These are phyloP conservation scores for Himantopus leucocephalus DNA, from an alignment of 2,113 vertebrate genomes.

Conservation along the genomic window DNA sequence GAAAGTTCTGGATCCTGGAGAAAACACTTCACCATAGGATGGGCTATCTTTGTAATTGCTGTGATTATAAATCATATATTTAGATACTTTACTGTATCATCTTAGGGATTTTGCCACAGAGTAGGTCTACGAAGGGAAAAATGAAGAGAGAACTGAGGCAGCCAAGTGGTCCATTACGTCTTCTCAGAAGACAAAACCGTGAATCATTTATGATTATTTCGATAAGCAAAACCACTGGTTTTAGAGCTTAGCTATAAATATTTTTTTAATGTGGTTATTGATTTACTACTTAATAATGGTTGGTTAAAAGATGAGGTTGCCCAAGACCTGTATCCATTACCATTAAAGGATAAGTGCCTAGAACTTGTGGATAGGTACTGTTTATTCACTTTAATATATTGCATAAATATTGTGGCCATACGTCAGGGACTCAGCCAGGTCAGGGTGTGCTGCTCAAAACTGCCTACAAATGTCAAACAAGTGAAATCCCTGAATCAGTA, in stretches of 20 bases:
- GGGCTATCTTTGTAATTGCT: background rate
- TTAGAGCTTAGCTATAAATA: background rate
- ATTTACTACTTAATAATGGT: background rate
- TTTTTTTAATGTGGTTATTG: background rate
- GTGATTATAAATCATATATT: background rate
- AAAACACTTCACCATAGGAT: background rate
- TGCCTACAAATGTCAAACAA: background rate
- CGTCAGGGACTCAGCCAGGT: background rate
- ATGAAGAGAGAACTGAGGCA: background rate
- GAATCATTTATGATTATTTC: background rate
- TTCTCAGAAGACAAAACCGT: background rate
- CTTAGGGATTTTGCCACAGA: background rate
- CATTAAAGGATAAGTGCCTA: background rate
- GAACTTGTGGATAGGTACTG: background rate
- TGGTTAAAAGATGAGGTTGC: conserved; percentile 10
- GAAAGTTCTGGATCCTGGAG: background rate
- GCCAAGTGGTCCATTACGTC: background rate
- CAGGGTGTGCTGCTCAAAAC: background rate
- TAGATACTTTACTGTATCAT: background rate
- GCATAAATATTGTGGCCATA: background rate
- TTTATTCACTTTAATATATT: background rate
- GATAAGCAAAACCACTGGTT: background rate
- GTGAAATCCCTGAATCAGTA: background rate
- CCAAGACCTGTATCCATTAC: background rate
- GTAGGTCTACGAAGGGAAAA: background rate